Conservation (phyloP, 2,888 invertebrate genomes). For the Glyphotaelius pellucidus region DNA sequence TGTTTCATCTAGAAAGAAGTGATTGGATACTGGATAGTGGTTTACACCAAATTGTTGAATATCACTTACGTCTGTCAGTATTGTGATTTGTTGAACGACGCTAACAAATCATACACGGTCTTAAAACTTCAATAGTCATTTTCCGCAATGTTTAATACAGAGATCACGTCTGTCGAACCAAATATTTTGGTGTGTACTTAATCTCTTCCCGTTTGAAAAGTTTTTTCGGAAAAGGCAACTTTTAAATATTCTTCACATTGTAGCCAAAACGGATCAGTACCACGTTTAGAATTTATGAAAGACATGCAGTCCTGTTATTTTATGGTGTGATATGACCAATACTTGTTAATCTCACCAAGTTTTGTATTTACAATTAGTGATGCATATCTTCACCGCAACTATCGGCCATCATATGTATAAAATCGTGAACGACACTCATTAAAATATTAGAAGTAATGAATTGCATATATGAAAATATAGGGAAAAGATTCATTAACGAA, state of each 20-base stretch:
- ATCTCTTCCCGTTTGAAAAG: background rate
- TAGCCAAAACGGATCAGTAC: background rate
- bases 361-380: too few relatives aligned
- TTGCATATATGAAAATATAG: too few relatives aligned
- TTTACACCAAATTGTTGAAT: background rate
- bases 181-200: background rate
- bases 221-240: background rate
- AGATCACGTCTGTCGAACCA: background rate
- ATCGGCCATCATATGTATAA: too few relatives aligned
- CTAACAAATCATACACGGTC: background rate
- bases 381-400: too few relatives aligned
- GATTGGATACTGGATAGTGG: background rate
- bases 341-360: too few relatives aligned
- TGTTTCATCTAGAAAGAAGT: background rate
- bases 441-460: too few relatives aligned
- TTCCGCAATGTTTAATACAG: background rate
- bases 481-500: too few relatives aligned
- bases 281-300: too few relatives aligned
- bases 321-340: too few relatives aligned
- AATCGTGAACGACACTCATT: too few relatives aligned
- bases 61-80: background rate
- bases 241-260: background rate
- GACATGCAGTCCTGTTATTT: too few relatives aligned
- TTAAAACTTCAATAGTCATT: too few relatives aligned
- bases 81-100: background rate